Percentiles rank a stretch among this genome's conserved stretches.
Conservation (phyloP, 2,113 vertebrate genomes). For the Semnopithecus entellus region DNA sequence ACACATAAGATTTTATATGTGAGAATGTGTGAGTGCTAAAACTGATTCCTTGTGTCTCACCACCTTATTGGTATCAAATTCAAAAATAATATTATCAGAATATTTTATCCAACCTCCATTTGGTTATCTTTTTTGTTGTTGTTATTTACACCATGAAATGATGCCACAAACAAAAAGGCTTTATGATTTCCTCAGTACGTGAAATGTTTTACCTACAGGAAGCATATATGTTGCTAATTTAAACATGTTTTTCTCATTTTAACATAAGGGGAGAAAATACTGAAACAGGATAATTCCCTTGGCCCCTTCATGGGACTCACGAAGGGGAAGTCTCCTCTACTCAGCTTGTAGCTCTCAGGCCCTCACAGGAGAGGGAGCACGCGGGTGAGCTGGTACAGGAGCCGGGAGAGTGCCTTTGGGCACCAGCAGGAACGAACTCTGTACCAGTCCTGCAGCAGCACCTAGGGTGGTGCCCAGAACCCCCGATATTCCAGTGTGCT, state of each 20-base stretch:
- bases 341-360: too few species aligned
- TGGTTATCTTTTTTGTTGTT: background rate
- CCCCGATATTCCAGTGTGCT: too few species aligned
- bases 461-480: too few species aligned
- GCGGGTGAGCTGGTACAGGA: too few species aligned
- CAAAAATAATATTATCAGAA: background rate
- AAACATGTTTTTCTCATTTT: background rate
- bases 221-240: background rate
- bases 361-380: too few species aligned
- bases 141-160: background rate
- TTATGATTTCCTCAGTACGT: background rate
- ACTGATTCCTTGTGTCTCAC: background rate
- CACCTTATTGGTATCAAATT: rapidly evolving
- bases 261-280: background rate
- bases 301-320: too few species aligned
- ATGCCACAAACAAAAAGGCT: background rate
- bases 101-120: background rate
- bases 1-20: background rate
- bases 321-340: too few species aligned
- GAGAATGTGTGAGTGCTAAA: background rate
- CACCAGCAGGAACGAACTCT: too few species aligned
- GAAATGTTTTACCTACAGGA: background rate
- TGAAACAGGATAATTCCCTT: too few species aligned
- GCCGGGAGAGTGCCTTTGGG: too few species aligned
- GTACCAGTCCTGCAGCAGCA: too few species aligned